phyloP scores from a whole-genome alignment of 2,888 invertebrate species.

The Torymus aiolomorphi region DNA sequence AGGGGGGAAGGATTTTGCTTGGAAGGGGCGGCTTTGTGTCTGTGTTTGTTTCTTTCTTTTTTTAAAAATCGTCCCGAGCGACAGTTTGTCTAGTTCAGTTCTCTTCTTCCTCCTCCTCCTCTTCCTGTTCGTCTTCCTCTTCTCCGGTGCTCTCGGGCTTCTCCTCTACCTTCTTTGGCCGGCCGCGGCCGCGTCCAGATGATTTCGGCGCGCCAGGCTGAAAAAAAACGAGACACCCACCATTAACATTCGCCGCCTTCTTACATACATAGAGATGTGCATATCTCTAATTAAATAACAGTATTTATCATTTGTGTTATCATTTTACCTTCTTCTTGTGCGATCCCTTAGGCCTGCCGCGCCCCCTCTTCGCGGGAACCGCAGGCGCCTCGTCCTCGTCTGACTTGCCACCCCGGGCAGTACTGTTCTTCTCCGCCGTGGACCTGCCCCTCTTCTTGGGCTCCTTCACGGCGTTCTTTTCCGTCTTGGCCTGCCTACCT shows the following conservation, averaged over 20 bases:
- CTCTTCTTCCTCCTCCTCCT: slow-evolving; percentile 74
- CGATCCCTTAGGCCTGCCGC: slow-evolving; percentile 73
- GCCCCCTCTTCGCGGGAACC: slow-evolving; percentile 73
- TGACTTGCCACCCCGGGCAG: slow-evolving; percentile 69
- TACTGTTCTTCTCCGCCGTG: slow-evolving; percentile 70
- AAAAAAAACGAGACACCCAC: background rate
- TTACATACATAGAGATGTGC: too few species aligned
- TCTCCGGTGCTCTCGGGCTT: slow-evolving; percentile 74
- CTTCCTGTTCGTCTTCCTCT: slow-evolving; percentile 74
- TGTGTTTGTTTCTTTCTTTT: slow-evolving; percentile 16
- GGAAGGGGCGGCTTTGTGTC: too few species aligned
- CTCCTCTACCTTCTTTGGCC: slow-evolving; percentile 74
- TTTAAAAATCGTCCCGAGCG: slow-evolving; percentile 44
- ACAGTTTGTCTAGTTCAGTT: slow-evolving; percentile 64
- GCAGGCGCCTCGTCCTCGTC: slow-evolving; percentile 72
- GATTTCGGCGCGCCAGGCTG: slow-evolving; percentile 68
- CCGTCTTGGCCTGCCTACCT: slow-evolving; percentile 72
- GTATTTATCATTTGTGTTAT: background rate
- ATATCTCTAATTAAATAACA: background rate
- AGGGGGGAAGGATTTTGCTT: slow-evolving; percentile 25
- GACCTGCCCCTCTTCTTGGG: slow-evolving; percentile 73
- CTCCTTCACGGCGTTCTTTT: slow-evolving; percentile 69
- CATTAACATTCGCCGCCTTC: too few species aligned
- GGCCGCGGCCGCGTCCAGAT: slow-evolving; percentile 71
- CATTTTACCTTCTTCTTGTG: slow-evolving; percentile 72